phyloP scores from a whole-genome alignment of 2,113 vertebrate species.

The Noctilio leporinus region DNA sequence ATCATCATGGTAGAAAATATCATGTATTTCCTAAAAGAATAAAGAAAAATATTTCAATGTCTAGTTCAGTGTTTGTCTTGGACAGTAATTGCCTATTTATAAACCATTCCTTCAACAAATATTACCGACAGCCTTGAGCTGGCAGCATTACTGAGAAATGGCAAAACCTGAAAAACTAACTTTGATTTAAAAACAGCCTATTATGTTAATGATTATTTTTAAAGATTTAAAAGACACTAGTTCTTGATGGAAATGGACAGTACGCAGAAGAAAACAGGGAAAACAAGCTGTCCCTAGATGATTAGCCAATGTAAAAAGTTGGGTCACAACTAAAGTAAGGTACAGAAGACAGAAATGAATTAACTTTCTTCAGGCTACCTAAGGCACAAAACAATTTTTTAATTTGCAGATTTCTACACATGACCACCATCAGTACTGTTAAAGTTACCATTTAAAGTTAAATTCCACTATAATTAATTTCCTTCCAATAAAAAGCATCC shows the following conservation, averaged over 20 bases:
- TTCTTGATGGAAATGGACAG: not conserved
- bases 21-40: not conserved
- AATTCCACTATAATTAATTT: slow-evolving; percentile 39
- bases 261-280: not conserved
- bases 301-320: slow-evolving; percentile 3
- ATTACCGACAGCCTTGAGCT: not conserved
- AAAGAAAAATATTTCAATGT: slow-evolving; percentile 7
- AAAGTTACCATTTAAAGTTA: not conserved
- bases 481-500: slow-evolving; percentile 31
- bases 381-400: not conserved
- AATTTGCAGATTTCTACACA: not conserved
- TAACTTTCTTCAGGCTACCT: slow-evolving; percentile 1
- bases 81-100: slow-evolving; percentile 29
- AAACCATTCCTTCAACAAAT: slow-evolving; percentile 31
- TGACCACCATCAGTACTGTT: not conserved
- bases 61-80: not conserved
- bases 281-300: not conserved
- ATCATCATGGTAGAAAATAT: slow-evolving; percentile 31
- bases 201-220: not conserved
- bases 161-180: slow-evolving; percentile 36
- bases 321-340: not conserved
- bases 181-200: slow-evolving; percentile 16
- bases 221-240: not conserved
- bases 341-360: slow-evolving; percentile 38
- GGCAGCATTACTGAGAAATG: not conserved